These are phyloP conservation scores for Fistularia tabacaria DNA, from an alignment of 2,797 vertebrate species.

Conservation along the genomic window DNA sequence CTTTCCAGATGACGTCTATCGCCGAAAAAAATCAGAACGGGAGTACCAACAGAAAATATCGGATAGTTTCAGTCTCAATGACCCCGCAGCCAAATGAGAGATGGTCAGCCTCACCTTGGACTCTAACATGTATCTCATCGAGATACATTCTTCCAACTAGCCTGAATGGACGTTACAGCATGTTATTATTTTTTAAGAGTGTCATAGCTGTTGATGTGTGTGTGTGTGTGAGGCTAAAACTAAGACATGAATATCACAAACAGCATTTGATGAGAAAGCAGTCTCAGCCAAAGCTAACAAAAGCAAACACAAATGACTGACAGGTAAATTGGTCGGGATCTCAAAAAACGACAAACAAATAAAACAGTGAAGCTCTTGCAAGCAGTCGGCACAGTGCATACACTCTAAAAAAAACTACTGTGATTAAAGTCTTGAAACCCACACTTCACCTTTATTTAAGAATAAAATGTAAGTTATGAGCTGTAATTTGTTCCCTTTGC, in stretches of 20 bases:
- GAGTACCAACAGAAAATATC: conserved; percentile 77
- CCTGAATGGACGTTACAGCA: conserved; percentile 22
- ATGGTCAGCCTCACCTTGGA: conserved; percentile 15
- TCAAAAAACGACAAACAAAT: too few species aligned
- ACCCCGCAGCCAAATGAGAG: conserved; percentile 66
- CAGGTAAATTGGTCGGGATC: too few species aligned
- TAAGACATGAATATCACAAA: too few species aligned
- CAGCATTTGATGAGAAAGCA: too few species aligned
- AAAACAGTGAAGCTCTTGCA: too few species aligned
- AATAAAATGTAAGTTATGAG: conserved; percentile 32
- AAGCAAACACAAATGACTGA: conserved; percentile 3
- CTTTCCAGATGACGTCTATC: conserved; percentile 91
- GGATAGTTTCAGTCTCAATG: conserved; percentile 55
- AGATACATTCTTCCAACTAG: too few species aligned
- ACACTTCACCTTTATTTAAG: conserved; percentile 5
- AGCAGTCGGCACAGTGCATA: too few species aligned
- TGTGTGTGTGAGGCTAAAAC: too few species aligned
- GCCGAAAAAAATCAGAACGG: conserved; percentile 89
- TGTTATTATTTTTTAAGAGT: conserved; percentile 44
- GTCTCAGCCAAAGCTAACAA: conserved; percentile 5
- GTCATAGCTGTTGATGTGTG: too few species aligned
- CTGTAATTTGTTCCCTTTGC: not conserved
- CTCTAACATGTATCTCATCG: not conserved
- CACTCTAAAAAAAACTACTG: too few species aligned
- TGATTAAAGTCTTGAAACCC: conserved; percentile 9